Evolutionary conservation across 2,888 invertebrate species (phyloP).

Genomic region (Eucera pruinosa): DNA sequence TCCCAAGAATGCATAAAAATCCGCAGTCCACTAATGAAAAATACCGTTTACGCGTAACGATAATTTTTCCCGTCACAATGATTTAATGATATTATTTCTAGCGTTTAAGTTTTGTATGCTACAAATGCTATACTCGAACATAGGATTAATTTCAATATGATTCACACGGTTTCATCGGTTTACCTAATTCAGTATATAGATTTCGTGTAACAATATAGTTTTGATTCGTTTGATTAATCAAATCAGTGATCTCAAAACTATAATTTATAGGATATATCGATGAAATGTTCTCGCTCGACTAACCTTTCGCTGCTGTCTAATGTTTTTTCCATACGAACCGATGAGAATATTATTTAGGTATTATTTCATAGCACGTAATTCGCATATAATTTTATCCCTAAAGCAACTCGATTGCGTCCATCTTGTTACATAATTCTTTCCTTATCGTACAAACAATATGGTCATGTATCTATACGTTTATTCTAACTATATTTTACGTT

Average conservation of each 20-base stretch:
- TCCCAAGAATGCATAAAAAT: too few relatives aligned
- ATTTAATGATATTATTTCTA: slow-evolving; percentile 38
- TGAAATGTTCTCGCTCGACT: neutral
- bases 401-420: slow-evolving; percentile 60
- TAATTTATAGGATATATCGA: neutral
- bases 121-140: neutral
- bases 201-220: neutral
- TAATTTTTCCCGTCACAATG: too few relatives aligned
- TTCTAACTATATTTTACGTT: slow-evolving; percentile 40
- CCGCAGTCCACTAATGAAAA: too few relatives aligned
- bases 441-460: slow-evolving; percentile 23
- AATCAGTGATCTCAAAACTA: slow-evolving; percentile 16
- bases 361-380: neutral
- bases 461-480: slow-evolving; percentile 27
- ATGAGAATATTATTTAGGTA: slow-evolving; percentile 11
- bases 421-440: slow-evolving; percentile 44
- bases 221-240: neutral
- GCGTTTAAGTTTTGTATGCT: slow-evolving; percentile 21
- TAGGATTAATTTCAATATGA: slow-evolving; percentile 11
- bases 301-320: neutral
- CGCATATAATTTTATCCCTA: slow-evolving; percentile 16
- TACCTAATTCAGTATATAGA: neutral
- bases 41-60: too few relatives aligned
- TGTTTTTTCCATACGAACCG: slow-evolving; percentile 11
- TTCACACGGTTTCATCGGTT: slow-evolving; percentile 6